Percentiles rank a stretch among this genome's conserved stretches.
Conservation (phyloP, 2,888 invertebrate species). For the Abrostola tripartita region DNA sequence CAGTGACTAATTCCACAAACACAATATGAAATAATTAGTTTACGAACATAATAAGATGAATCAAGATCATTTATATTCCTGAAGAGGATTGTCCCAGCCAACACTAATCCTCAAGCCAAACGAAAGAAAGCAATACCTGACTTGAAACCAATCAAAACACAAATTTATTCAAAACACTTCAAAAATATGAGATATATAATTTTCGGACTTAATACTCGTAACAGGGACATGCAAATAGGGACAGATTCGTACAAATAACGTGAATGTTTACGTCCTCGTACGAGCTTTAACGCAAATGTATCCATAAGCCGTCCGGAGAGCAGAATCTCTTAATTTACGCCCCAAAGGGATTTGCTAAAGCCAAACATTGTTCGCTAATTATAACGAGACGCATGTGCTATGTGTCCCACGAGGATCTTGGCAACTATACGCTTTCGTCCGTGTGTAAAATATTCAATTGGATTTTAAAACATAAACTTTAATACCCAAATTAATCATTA, state of each 20-base stretch:
- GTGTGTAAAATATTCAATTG: constrained; percentile 49
- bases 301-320: constrained; percentile 79
- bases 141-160: constrained; percentile 36
- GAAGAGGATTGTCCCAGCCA: too few relatives aligned
- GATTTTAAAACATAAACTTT: constrained; percentile 26
- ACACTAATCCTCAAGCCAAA: too few relatives aligned
- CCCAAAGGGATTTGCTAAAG: constrained; percentile 87
- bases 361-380: constrained; percentile 89
- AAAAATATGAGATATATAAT: constrained; percentile 61
- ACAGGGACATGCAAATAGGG: constrained; percentile 66
- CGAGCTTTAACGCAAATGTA: constrained; percentile 81
- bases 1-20: background rate
- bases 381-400: constrained; percentile 85
- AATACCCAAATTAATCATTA: too few relatives aligned
- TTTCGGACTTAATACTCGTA: constrained; percentile 62
- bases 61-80: background rate
- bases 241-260: constrained; percentile 69
- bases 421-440: constrained; percentile 71
- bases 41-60: background rate
- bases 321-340: constrained; percentile 88
- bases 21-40: too few relatives aligned
- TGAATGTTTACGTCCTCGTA: constrained; percentile 56
- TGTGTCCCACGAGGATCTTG: constrained; percentile 83
- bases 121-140: background rate
- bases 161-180: constrained; percentile 54